Base-by-base conservation (phyloP, 2,113 vertebrate genomes). In the Anhinga rufa region DNA sequence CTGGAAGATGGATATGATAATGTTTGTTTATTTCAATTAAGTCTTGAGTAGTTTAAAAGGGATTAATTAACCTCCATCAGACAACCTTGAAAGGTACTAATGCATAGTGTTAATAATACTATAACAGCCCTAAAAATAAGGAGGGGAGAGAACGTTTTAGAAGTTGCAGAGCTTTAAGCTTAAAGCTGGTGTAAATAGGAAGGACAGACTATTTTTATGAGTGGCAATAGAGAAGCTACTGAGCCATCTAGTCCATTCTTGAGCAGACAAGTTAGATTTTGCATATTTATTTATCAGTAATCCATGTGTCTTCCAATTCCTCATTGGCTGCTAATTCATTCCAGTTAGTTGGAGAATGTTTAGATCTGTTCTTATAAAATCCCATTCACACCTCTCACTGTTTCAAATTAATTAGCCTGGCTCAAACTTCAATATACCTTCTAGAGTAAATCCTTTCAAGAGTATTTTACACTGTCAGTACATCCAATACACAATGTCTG, bases 21-120 rank as follows among this genome's bases (percentile, higher is more conserved):
- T 71, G 71, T 86, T 93, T 95, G 88, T 91, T 97, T 95, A 86
- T 85, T 97, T 95, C 91, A 94, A 72, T 95, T 89, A 94, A 79
- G 46, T 87, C 61, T 86, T 64, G 61, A 91, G 83, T 66, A 42
- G 12, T 86, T 95, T 92, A 66, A 95, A 96, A 93, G 75, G 64
- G 84, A 80, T 95, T 97, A 82, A 96, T 96, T 97, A 95, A 93
- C 84, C 42, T 95, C 18, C 54, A 66, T 88, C 71, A 78, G 75
- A 74, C 89, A 91, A 54, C 68, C 82, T 80, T 51, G 70, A 95
- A 92, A 92, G 66, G 54, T 74, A 95, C 29, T 91, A 93, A 91
- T 54, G 61, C 49, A 51, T 54, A 82, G 32, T 54, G 57, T 80
- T 95, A 91, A 70, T 72, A 93, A 87, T 80, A 65, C 36, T 25